Evolutionary conservation across 2,113 vertebrate species (phyloP).

Genomic region (Tretioscincus oriximinensis): DNA sequence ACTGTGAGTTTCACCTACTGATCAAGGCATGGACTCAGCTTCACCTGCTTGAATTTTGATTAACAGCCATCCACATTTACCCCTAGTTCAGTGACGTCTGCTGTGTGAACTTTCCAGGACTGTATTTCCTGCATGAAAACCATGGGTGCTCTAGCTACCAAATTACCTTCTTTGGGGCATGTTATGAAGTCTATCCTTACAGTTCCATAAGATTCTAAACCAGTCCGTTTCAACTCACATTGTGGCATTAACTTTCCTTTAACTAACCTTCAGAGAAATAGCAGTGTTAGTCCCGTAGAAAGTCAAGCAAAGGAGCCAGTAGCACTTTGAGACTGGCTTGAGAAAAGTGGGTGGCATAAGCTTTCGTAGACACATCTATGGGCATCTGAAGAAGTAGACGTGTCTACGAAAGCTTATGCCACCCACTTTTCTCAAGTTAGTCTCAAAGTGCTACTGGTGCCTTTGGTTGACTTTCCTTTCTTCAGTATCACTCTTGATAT

Average conservation of each 20-base stretch:
- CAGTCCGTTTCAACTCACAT: background rate
- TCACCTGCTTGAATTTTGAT: background rate
- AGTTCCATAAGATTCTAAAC: background rate
- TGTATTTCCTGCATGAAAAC: background rate
- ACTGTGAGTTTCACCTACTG: background rate
- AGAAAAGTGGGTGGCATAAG: no score
- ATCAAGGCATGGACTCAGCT: background rate
- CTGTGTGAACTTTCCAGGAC: background rate
- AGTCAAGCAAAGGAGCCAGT: no score
- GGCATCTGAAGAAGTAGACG: no score
- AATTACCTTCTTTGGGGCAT: background rate
- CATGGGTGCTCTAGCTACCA: background rate
- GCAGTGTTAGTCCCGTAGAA: no score
- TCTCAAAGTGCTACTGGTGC: no score
- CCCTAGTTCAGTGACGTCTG: background rate
- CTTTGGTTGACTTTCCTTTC: background rate
- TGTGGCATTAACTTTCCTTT: background rate
- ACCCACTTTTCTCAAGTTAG: no score
- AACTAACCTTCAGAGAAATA: no score
- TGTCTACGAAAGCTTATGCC: no score
- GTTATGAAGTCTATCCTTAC: background rate
- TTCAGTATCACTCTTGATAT: background rate
- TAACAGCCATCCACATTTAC: background rate
- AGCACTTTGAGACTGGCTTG: no score
- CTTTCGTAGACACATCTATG: no score